Base-by-base conservation (phyloP, 2,797 vertebrate genomes). In the Etheostoma perlongum region DNA sequence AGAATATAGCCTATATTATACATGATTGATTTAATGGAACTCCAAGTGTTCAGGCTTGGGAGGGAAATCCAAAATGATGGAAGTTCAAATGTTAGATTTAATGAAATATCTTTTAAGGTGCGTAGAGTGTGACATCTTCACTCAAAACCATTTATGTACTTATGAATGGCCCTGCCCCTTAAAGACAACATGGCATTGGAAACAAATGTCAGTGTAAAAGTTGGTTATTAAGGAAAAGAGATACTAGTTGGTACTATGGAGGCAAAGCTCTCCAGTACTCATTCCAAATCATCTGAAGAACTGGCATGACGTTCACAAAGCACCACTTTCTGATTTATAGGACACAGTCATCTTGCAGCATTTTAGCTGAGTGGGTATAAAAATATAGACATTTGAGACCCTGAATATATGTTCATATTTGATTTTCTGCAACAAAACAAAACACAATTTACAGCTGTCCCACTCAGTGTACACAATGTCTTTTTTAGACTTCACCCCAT, bases 331-430 rank as follows among this genome's bases (percentile, higher is more conserved):
- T 87, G 82, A 83, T 87, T 87, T 83, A 89, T 67, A 90, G 81
- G 89, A 92, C 90, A 90, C 85, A 86, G 83, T 92, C 81, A 88
- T 89, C 91, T 91, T 86, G 90, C 91, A 94, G 94, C 92, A 88
- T 92, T 93, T 91, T 76, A 92, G 92, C 91, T 89, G 92, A 93
- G 89, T 92, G 92, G 89, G 92, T 95, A 95, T 90, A 95, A 95
- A 95, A 95, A 95, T 95, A 95, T 92, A 95, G 92, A 93, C 88
- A 94, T 94, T 94, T 93, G 90, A 94, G 91, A 93, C 91, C 94
- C 94, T 95, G 94, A 94, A 94, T 94, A 94, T 88, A 94, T 92
- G 92, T 92, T 93, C 90, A 92, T 92, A 92, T 89, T 89, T 85
- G 85, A 93, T 92, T 93, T 91, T 88, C 89, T 87, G 90, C 88